Conservation (phyloP, 2,797 vertebrate species). For the Carcharodon carcharias region DNA sequence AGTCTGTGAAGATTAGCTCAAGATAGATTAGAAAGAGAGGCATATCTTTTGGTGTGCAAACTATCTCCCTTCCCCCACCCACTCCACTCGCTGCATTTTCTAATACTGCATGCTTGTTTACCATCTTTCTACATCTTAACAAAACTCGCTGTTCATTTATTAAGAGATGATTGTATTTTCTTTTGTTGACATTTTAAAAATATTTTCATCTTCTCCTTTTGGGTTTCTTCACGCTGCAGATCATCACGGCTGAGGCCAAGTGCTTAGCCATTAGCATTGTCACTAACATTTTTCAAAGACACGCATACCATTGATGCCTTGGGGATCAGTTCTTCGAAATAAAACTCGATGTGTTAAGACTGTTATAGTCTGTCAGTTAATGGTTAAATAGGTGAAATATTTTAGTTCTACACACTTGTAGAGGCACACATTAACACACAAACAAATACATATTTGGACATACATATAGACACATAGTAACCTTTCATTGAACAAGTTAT, state of each 20-base stretch:
- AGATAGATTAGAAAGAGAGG: background rate
- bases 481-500: background rate
- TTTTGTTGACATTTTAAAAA: background rate
- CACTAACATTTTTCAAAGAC: background rate
- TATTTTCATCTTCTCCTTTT: background rate
- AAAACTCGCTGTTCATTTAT: constrained; percentile 21
- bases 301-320: background rate
- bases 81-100: background rate
- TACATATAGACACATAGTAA: background rate
- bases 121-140: background rate
- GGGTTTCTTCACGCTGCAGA: background rate
- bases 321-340: background rate
- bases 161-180: background rate
- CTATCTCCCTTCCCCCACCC: too few relatives aligned
- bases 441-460: background rate
- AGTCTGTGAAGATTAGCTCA: constrained; percentile 23
- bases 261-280: background rate
- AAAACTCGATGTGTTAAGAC: background rate
- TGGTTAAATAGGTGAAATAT: background rate
- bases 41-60: background rate
- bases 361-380: background rate
- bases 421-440: background rate
- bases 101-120: background rate
- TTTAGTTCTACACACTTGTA: background rate
- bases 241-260: background rate